Percentiles rank a stretch among this genome's conserved stretches.
Conservation (phyloP, 2,888 invertebrate genomes). For the Campoplex nolae region DNA sequence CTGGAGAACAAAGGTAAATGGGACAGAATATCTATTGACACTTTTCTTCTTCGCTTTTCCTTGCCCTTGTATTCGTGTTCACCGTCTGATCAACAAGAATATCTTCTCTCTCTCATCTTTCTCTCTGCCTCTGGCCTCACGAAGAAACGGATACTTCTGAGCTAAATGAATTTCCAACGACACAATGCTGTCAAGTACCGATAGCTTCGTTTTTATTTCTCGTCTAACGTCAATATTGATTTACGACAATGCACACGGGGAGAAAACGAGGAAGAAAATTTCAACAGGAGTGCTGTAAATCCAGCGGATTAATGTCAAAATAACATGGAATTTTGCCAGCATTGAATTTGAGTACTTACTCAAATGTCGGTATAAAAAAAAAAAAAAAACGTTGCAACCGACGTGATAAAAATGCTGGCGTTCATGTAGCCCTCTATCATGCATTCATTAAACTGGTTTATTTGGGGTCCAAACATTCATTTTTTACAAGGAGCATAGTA, state of each 20-base stretch:
- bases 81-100: conserved; percentile 17
- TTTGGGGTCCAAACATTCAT: no score
- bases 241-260: conserved; percentile 48
- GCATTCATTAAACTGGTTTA: no score
- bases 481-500: no score
- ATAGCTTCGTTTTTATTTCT: conserved; percentile 39
- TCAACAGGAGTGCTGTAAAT: neutral
- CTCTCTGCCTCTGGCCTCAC: neutral
- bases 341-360: neutral
- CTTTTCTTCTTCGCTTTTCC: neutral
- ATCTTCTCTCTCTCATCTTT: conserved; percentile 5
- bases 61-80: conserved; percentile 13
- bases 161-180: conserved; percentile 65
- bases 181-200: conserved; percentile 24
- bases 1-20: conserved; percentile 24
- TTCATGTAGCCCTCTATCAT: no score
- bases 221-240: conserved; percentile 70
- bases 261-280: conserved; percentile 28
- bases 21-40: conserved; percentile 35
- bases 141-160: neutral
- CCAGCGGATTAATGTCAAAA: neutral
- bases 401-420: no score
- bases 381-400: no score
- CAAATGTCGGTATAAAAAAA: neutral
- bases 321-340: neutral